These are phyloP conservation scores for Pseudomyrmex gracilis DNA, from an alignment of 1,140 invertebrate species.

Conservation along the genomic window DNA sequence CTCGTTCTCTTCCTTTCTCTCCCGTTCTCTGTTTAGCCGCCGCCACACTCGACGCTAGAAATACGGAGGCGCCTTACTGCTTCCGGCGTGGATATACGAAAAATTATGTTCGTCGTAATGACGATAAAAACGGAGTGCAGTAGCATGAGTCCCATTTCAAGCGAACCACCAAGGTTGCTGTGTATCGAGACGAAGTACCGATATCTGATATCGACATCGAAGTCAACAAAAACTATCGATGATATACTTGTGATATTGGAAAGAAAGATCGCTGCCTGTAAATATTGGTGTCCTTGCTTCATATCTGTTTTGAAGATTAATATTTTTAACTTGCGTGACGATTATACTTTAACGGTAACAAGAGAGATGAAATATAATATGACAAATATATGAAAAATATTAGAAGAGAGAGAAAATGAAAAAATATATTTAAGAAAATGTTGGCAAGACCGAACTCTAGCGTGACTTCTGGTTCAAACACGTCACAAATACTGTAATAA, in stretches of 20 bases:
- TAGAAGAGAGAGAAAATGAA: not conserved
- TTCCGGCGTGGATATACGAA: conserved; percentile 69
- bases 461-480: not conserved
- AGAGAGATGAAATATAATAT: not conserved
- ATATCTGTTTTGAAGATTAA: conserved; percentile 33
- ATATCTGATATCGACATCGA: conserved; percentile 54
- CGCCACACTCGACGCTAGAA: conserved; percentile 63
- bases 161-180: conserved; percentile 30
- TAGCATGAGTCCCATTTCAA: conserved; percentile 72
- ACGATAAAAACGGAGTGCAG: conserved; percentile 75
- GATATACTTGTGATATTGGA: conserved; percentile 57
- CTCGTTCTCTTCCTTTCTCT: conserved; percentile 25
- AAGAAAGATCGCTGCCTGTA: conserved; percentile 38
- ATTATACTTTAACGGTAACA: not conserved
- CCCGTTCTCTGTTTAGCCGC: not conserved
- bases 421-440: not conserved
- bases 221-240: conserved; percentile 56
- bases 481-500: conserved; percentile 11
- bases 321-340: conserved; percentile 12
- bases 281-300: conserved; percentile 14
- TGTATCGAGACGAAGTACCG: conserved; percentile 55
- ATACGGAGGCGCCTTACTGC: conserved; percentile 66
- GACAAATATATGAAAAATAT: not conserved
- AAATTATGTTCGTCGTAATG: conserved; percentile 78
- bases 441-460: not conserved